These are phyloP conservation scores for Globia sparganii DNA, from an alignment of 2,888 invertebrate genomes.

Conservation along the genomic window DNA sequence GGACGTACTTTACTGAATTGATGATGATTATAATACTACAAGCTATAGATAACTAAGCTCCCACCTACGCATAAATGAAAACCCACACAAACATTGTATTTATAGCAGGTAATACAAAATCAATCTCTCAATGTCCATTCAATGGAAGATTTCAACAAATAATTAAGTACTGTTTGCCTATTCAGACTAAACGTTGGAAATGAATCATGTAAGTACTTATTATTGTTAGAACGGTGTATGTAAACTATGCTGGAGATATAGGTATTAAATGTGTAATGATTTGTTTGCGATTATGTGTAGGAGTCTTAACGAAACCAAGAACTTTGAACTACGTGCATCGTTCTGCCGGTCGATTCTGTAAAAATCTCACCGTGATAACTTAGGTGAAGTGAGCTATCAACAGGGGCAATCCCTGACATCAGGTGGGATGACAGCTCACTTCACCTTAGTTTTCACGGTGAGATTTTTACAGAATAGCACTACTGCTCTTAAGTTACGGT, in stretches of 20 bases:
- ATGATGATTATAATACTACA: neutral
- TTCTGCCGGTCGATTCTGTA: no score
- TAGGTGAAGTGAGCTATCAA: no score
- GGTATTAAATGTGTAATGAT: slow-evolving; percentile 18
- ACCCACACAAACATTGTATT: slow-evolving; percentile 29
- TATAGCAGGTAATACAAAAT: slow-evolving; percentile 19
- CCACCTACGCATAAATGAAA: slow-evolving; percentile 8
- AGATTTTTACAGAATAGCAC: no score
- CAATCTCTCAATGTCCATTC: slow-evolving; percentile 47
- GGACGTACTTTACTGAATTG: no score
- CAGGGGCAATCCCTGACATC: no score
- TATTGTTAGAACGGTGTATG: slow-evolving; percentile 35
- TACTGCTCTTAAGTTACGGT: no score
- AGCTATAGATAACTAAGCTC: slow-evolving; percentile 6
- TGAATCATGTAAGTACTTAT: slow-evolving; percentile 51
- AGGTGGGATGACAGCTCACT: no score
- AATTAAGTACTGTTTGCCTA: slow-evolving; percentile 35
- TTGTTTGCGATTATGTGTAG: slow-evolving; percentile 21
- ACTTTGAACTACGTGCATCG: neutral
- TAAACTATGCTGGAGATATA: slow-evolving; percentile 33
- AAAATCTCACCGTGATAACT: no score
- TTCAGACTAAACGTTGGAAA: slow-evolving; percentile 16
- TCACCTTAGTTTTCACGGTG: no score
- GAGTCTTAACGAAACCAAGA: neutral
- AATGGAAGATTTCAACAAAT: slow-evolving; percentile 38